A percentile compares a stretch with the other conserved stretches of the same genome.
Evolutionary conservation across 2,888 invertebrate genomes (phyloP).

Genomic region (Gryllus longicercus): DNA sequence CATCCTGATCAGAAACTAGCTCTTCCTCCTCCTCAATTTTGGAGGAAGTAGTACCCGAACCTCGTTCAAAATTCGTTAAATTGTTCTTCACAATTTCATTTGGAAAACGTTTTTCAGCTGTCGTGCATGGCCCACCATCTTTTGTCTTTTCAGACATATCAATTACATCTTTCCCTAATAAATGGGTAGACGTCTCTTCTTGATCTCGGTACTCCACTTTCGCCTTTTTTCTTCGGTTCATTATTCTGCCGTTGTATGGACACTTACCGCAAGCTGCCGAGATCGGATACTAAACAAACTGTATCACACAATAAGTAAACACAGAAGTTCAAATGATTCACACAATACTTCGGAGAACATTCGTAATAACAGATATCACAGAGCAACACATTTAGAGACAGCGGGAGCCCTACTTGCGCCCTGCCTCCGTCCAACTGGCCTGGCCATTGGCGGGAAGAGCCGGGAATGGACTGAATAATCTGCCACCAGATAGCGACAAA

Average conservation of each 20-base stretch:
- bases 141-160: constrained; percentile 27
- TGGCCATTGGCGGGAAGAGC: too few relatives aligned
- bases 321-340: too few relatives aligned
- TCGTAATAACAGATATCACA: too few relatives aligned
- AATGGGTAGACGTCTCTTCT: constrained; percentile 36
- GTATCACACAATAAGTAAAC: too few relatives aligned
- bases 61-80: not conserved
- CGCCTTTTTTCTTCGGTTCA: constrained; percentile 33
- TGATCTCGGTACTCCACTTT: constrained; percentile 35
- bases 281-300: too few relatives aligned
- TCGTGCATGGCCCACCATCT: constrained; percentile 4
- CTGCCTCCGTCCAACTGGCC: too few relatives aligned
- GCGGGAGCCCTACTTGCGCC: too few relatives aligned
- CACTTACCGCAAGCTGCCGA: too few relatives aligned
- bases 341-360: too few relatives aligned
- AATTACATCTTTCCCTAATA: constrained; percentile 32
- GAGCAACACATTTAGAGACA: too few relatives aligned
- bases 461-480: too few relatives aligned
- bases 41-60: not conserved
- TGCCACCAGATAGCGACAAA: too few relatives aligned
- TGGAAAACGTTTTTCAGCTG: constrained; percentile 22
- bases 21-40: constrained; percentile 44
- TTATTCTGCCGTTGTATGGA: constrained; percentile 20
- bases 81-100: not conserved
- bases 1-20: constrained; percentile 53